Percentiles rank a stretch among this genome's conserved stretches.
Conservation (phyloP, 2,888 invertebrate genomes). For the Eudemis profundana region DNA sequence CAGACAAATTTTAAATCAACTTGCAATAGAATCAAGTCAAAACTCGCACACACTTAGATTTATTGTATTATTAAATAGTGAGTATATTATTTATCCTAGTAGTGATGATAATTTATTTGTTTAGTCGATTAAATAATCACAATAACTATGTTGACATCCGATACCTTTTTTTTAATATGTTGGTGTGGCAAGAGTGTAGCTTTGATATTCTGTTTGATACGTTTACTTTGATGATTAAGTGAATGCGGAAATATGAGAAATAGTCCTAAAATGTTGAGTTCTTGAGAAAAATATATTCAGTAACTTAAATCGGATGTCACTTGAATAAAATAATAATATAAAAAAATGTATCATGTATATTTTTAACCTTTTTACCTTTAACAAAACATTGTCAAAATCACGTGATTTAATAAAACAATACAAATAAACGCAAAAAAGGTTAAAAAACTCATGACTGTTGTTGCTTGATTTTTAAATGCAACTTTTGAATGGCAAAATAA, state of each 20-base stretch:
- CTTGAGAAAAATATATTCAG: neutral
- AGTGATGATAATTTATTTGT: conserved; percentile 32
- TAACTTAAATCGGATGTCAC: conserved; percentile 9
- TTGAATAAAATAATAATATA: conserved; percentile 1
- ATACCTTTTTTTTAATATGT: neutral
- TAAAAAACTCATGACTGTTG: no score
- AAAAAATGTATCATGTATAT: neutral
- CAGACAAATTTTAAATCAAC: no score
- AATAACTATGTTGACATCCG: conserved; percentile 18
- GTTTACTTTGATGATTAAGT: neutral
- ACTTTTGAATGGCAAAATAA: no score
- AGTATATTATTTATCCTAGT: conserved; percentile 9
- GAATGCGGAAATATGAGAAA: neutral
- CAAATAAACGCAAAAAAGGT: no score
- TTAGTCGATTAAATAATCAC: conserved; percentile 39
- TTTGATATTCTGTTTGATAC: neutral
- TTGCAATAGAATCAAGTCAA: conserved; percentile 1
- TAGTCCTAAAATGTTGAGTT: neutral
- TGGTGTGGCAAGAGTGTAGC: conserved; percentile 14
- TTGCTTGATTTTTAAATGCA: no score
- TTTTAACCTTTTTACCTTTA: conserved; percentile 12
- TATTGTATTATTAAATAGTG: neutral
- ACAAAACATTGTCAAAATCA: no score
- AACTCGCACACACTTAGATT: conserved; percentile 2
- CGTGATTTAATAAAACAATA: no score